Conservation (phyloP, 1,140 invertebrate species). For the Coboldia fuscipes region DNA sequence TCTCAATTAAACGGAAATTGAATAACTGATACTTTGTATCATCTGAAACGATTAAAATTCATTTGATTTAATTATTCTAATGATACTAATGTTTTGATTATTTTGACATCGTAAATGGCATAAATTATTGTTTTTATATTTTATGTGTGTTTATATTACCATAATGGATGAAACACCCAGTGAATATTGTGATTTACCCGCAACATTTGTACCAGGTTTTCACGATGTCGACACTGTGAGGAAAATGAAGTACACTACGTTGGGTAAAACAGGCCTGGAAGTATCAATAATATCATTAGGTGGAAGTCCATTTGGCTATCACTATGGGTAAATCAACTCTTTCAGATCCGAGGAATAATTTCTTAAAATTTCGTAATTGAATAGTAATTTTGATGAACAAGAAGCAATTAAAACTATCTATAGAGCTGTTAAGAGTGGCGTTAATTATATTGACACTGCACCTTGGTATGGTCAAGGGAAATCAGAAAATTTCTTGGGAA, state of each 20-base stretch:
- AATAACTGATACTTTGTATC: no score
- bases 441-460: slow-evolving; percentile 83
- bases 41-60: no score
- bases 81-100: no score
- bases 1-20: no score
- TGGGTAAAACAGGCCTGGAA: slow-evolving; percentile 30
- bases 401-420: slow-evolving; percentile 46
- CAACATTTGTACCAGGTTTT: slow-evolving; percentile 31
- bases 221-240: slow-evolving; percentile 29
- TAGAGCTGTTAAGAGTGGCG: slow-evolving; percentile 47
- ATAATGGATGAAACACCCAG: no score
- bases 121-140: no score
- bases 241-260: slow-evolving; percentile 29
- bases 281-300: slow-evolving; percentile 32
- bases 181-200: slow-evolving; percentile 19
- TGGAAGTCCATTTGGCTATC: slow-evolving; percentile 26
- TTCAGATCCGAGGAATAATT: not conserved
- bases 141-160: no score
- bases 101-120: no score
- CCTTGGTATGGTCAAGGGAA: slow-evolving; percentile 80
- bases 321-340: slow-evolving; percentile 27
- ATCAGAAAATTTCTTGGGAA: slow-evolving; percentile 59
- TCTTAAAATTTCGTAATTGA: not conserved
- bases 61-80: no score
- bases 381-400: slow-evolving; percentile 20